These are phyloP conservation scores for Austrolebias charrua DNA, from an alignment of 2,797 vertebrate species.

Conservation along the genomic window DNA sequence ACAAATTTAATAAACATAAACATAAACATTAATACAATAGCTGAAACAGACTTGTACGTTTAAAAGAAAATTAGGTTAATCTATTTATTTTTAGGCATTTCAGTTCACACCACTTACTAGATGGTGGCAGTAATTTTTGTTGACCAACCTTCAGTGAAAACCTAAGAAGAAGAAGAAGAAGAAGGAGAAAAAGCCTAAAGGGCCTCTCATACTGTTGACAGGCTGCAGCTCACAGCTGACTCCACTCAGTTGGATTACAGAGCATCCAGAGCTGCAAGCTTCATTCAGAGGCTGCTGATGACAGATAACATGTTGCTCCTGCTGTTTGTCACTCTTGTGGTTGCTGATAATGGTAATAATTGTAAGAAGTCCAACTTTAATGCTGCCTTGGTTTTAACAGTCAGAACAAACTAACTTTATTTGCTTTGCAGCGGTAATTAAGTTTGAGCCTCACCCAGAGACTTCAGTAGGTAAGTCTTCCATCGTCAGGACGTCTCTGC, in stretches of 20 bases:
- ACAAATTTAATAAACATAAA: too few species aligned
- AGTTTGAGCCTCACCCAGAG: slow-evolving; percentile 37
- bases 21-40: too few species aligned
- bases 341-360: not conserved
- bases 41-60: too few species aligned
- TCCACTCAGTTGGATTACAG: slow-evolving; percentile 4
- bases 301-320: slow-evolving; percentile 24
- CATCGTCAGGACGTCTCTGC: not conserved
- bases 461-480: slow-evolving; percentile 39
- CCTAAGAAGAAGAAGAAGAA: too few species aligned
- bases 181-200: too few species aligned
- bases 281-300: not conserved
- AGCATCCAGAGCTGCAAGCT: not conserved
- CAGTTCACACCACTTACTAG: too few species aligned
- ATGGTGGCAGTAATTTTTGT: too few species aligned
- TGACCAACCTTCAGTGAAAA: too few species aligned
- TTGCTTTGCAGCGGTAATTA: slow-evolving; percentile 2
- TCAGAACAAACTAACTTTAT: not conserved
- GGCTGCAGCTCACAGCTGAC: slow-evolving; percentile 42
- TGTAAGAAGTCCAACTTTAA: slow-evolving; percentile 16
- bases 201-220: not conserved
- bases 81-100: too few species aligned
- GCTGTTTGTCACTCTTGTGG: not conserved
- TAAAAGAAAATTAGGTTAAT: too few species aligned
- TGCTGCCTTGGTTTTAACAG: accelerated